A percentile compares a stretch with the other conserved stretches of the same genome.
These are phyloP conservation scores for Apeltes quadracus DNA, from an alignment of 2,113 vertebrate species.

Conservation along the genomic window DNA sequence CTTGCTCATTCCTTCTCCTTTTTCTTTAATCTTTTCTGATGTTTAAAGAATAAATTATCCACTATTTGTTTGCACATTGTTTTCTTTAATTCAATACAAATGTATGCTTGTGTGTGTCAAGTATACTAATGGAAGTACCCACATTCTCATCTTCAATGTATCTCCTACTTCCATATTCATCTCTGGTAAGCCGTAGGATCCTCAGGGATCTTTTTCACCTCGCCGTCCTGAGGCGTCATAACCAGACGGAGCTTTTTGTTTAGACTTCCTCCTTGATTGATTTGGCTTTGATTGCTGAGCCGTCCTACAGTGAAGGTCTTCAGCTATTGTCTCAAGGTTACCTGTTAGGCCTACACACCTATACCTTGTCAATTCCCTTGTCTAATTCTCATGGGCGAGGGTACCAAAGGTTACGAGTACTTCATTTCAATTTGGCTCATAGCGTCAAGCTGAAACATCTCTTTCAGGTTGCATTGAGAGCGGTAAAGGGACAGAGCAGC, in stretches of 20 bases:
- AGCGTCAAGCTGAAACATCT: constrained; percentile 61
- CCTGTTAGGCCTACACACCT: constrained; percentile 60
- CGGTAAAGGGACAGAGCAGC: constrained; percentile 28
- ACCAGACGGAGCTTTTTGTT: background rate
- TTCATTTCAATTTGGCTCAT: constrained; percentile 64
- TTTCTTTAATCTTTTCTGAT: background rate
- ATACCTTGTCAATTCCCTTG: constrained; percentile 47
- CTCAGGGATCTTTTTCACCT: background rate
- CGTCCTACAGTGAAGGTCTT: constrained; percentile 20
- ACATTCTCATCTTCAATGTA: background rate
- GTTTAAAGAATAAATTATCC: background rate
- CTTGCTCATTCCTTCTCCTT: background rate
- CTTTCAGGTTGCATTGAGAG: constrained; percentile 54
- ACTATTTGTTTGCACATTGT: background rate
- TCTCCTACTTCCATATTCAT: constrained; percentile 25
- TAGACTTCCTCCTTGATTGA: constrained; percentile 32
- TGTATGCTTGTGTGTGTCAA: background rate
- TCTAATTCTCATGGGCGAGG: constrained; percentile 35
- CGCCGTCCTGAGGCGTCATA: background rate
- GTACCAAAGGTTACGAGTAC: constrained; percentile 38
- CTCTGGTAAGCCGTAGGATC: background rate
- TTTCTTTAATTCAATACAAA: background rate
- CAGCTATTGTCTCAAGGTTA: constrained; percentile 65
- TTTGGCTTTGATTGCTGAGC: constrained; percentile 41
- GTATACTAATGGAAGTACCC: background rate